Conservation (phyloP, 2,888 invertebrate species). For the Phortica okadai region DNA sequence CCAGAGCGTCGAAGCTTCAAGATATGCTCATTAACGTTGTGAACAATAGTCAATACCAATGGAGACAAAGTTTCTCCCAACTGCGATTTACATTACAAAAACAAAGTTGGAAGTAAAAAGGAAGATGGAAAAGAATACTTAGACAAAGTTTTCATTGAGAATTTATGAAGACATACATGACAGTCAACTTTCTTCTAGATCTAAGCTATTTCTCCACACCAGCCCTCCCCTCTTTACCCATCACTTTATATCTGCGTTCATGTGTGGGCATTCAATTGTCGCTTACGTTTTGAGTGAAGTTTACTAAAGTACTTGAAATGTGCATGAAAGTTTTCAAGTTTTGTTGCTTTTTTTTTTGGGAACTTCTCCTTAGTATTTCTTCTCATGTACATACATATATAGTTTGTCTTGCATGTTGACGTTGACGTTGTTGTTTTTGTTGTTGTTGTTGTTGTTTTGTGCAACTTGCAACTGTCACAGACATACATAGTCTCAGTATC, state of each 20-base stretch:
- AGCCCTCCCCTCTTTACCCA: too few species aligned
- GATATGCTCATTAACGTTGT: not conserved
- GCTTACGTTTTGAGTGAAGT: not conserved
- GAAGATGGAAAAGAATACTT: not conserved
- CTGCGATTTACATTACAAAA: not conserved
- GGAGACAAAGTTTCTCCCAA: not conserved
- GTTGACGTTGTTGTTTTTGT: too few species aligned
- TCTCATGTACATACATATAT: not conserved
- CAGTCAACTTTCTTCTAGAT: not conserved
- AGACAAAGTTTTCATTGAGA: not conserved
- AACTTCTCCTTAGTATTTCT: not conserved
- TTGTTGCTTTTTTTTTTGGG: not conserved
- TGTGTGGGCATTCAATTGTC: not conserved
- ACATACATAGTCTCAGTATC: too few species aligned
- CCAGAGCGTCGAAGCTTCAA: not conserved
- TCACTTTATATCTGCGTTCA: not conserved
- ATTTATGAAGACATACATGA: not conserved
- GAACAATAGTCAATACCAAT: not conserved
- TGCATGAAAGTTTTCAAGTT: conserved; percentile 10
- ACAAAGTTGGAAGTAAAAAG: not conserved
- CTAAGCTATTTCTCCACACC: too few species aligned
- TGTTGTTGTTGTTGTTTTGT: too few species aligned
- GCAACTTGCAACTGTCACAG: too few species aligned
- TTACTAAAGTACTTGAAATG: not conserved
- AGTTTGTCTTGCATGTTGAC: too few species aligned